Base-by-base conservation (phyloP, 2,888 invertebrate genomes). In the Lordiphosa fenestrarum region DNA sequence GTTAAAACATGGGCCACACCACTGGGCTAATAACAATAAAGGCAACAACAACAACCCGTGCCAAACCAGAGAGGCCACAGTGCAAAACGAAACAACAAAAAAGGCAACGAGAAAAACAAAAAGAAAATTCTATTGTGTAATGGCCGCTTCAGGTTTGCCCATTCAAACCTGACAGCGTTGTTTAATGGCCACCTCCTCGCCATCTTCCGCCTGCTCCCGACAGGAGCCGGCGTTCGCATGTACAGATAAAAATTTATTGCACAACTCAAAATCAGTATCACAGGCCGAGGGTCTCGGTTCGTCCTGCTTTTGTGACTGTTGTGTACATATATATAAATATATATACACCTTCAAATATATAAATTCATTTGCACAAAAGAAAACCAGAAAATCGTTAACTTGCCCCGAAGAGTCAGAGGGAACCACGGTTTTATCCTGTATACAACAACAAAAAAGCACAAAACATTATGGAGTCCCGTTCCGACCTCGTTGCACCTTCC, bases 241-340 rank as follows among this genome's bases (percentile, higher is more conserved):
- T 82, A 77, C 66, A 77, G 84, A 77, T 77, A 77, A 84, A 82
- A 77, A 84, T 77, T 77, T 77, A 77, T 77, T 77, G 84, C 77
- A 77, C 84, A 77, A 77, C 82, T 82, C 78, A 82, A 77, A 77
- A 84, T 82, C 77, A 77, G 81, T 30, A 58, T 68, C 52, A 41
- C 44, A 38, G 48, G 13, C 25, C 41, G 19, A 33, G 36, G 42
- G 40, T 19, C 30, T 12, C 33, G 15, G 33, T 39, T 41, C 46
- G 58, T 54, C 62, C 62, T 30, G 44, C 54, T 61, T 53, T 33
- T 49, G 35, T 62, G 53, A 30, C 54, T 40, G 25, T 62, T 53
- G 52, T 41, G 65, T 21, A 12, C 10, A 42, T 42, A 30, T 13
- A 30, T 44, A 30, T 44, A 30, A 10, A 39, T 39, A 6, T 39